These are phyloP conservation scores for Potamarius usumacintae DNA, from an alignment of 2,113 vertebrate genomes.

Conservation along the genomic window DNA sequence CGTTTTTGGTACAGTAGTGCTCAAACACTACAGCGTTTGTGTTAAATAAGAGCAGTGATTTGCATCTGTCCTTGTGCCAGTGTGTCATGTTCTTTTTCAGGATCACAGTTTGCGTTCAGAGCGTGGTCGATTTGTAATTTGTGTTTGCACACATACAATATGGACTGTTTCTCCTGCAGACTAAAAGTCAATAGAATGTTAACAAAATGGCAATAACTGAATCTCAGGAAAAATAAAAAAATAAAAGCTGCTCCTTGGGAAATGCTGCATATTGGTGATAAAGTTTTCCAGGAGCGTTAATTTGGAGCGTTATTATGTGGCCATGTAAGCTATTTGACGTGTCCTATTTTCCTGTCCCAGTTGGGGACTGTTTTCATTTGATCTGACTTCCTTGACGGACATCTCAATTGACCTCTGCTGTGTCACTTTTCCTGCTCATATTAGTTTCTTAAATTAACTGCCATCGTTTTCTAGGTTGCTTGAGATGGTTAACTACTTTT, in stretches of 20 bases:
- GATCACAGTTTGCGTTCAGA: slow-evolving; percentile 22
- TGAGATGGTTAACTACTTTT: slow-evolving; percentile 70
- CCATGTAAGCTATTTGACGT: slow-evolving; percentile 21
- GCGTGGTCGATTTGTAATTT: slow-evolving; percentile 42
- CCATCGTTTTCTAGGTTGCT: slow-evolving; percentile 68
- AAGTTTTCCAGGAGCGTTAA: neutral
- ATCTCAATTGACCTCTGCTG: slow-evolving; percentile 30
- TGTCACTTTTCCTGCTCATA: slow-evolving; percentile 50
- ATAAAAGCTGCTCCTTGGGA: neutral
- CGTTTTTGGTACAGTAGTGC: slow-evolving; percentile 44
- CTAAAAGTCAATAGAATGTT: slow-evolving; percentile 5
- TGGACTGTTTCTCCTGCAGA: slow-evolving; percentile 13
- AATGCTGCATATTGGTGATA: neutral
- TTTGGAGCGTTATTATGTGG: neutral
- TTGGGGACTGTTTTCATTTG: slow-evolving; percentile 13
- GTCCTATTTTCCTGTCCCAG: slow-evolving; percentile 34
- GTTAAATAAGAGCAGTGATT: slow-evolving; percentile 59
- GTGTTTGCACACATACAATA: slow-evolving; percentile 39
- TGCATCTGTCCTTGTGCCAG: slow-evolving; percentile 48
- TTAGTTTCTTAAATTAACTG: slow-evolving; percentile 72
- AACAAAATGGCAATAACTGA: neutral
- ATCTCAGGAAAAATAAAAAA: neutral
- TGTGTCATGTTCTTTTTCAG: slow-evolving; percentile 33
- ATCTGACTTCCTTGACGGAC: slow-evolving; percentile 20
- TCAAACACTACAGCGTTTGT: slow-evolving; percentile 45